phyloP scores from a whole-genome alignment of 2,113 vertebrate genomes.

The Pantherophis guttatus region DNA sequence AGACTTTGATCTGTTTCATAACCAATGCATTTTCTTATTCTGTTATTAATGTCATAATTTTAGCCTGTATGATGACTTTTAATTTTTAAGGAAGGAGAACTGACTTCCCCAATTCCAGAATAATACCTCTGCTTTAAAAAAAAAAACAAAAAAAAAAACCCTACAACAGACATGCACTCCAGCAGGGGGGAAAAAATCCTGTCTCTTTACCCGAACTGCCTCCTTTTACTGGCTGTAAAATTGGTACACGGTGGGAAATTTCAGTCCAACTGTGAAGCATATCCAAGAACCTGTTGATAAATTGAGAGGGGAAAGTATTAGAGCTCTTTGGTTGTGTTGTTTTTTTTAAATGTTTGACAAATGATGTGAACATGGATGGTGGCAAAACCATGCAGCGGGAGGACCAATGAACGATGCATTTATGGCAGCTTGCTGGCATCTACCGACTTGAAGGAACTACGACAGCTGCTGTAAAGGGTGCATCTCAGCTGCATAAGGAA shows the following conservation, averaged over 20 bases:
- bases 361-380: neutral
- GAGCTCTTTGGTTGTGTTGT: neutral
- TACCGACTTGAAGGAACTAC: neutral
- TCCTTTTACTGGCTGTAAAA: neutral
- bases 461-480: neutral
- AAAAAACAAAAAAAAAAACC: no score
- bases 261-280: neutral
- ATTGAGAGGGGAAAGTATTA: neutral
- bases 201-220: neutral
- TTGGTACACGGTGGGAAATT: neutral
- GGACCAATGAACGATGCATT: neutral
- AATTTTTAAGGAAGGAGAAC: neutral
- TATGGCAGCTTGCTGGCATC: neutral
- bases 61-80: neutral
- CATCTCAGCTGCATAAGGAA: neutral
- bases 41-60: neutral
- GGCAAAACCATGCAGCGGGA: neutral
- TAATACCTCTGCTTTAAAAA: neutral
- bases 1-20: neutral
- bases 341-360: neutral
- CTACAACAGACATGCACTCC: neutral
- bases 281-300: neutral
- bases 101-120: neutral
- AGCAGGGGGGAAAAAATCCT: neutral
- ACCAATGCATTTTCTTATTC: neutral